Evolutionary conservation across 2,888 invertebrate genomes (phyloP), one percentile per base, ranked within the genome.

Genomic region (Lucinisca nassula): DNA sequence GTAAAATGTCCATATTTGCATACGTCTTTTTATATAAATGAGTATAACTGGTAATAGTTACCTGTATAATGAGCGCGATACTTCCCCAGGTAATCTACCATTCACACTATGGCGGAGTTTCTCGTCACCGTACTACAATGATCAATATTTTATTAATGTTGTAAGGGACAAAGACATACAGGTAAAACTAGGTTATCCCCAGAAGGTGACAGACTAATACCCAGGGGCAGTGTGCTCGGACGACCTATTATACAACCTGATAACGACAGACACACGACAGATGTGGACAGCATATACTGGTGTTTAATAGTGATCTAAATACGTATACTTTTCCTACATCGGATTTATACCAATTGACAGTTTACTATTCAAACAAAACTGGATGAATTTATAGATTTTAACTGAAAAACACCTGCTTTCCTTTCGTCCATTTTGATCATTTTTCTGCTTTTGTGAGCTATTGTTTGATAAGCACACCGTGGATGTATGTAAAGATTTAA

Each of bases 31-130:
- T 35, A 35, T 67, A 67, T 35, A 67, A 67, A 67, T 30, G 67
- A 67, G 67, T 67, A 67, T 67, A 67, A 35, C 21, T 35, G 67
- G 67, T 67, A 67, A 67, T 58, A 27, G 10, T 58, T 58, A 58
- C 58, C 58, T 58, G 58, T 58, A 58, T 27, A 58, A 58, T 58
- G 27, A 27, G 58, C 12, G 27, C 58, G 27, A 27, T 58, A 58
- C 58, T 58, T 27, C 58, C 24, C 58, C 24, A 27, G 58, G 24
- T 35, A 67, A 35, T 67, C 35, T 67, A 27, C 67, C 35, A 21
- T 32, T 67, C 32, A 12, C 21, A 67, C 35, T 67, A 21, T 67
- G 67, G 32, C 35, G 67, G 6, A 35, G 67, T 67, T 58, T 58
- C 4, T 67, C 17, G 67, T 67, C 67, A 67, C 35, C 67, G 21